phyloP scores from a whole-genome alignment of 2,888 invertebrate genomes.

The Ernsta delagoae region DNA sequence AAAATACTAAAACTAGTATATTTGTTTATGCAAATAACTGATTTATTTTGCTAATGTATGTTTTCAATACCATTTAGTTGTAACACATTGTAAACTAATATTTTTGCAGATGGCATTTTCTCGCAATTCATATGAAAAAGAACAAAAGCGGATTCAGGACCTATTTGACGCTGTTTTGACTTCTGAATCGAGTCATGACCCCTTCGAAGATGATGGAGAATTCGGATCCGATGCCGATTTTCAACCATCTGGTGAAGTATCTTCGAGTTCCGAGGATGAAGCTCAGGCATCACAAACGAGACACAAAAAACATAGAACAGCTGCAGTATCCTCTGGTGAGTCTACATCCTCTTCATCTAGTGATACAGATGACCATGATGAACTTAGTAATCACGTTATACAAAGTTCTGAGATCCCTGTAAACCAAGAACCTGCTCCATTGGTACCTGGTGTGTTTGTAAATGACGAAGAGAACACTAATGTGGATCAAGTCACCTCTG shows the following conservation, averaged over 20 bases:
- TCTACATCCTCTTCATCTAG: conserved; percentile 14
- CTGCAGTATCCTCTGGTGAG: conserved; percentile 7
- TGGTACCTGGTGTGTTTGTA: neutral
- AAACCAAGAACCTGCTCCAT: neutral
- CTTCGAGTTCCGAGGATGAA: neutral
- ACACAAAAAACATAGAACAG: neutral
- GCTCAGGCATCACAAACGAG: neutral
- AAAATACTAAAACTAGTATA: conserved; percentile 20
- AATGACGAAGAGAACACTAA: neutral
- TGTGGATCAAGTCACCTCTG: neutral
- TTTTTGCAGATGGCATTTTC: conserved; percentile 3
- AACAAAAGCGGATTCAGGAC: conserved; percentile 15
- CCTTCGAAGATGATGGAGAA: conserved; percentile 38
- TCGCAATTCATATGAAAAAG: conserved; percentile 12
- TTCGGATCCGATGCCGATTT: conserved; percentile 3
- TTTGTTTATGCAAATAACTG: neutral
- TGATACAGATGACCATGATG: neutral
- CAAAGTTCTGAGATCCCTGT: neutral
- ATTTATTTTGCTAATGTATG: conserved; percentile 3
- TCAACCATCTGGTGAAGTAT: conserved; percentile 1
- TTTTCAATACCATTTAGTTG: neutral
- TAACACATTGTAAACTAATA: neutral
- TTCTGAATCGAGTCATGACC: conserved; percentile 39
- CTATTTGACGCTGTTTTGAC: conserved; percentile 11
- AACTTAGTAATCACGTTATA: neutral